Base-by-base conservation (phyloP, 2,113 vertebrate species). In the Catagonus wagneri region DNA sequence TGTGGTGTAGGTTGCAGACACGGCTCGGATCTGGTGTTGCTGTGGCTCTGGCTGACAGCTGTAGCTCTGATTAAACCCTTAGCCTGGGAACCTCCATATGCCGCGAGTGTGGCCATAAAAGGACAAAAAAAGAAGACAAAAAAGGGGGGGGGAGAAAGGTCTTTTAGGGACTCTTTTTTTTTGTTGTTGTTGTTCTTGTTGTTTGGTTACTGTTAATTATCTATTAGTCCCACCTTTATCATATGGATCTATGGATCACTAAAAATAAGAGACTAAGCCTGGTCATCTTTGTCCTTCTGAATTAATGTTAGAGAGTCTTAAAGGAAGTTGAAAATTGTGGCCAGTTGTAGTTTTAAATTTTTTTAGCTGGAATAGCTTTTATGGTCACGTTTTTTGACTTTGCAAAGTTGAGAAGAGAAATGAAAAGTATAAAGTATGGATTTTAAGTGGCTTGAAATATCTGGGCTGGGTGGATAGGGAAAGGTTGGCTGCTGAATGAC, bases 141-240 rank as follows among this genome's bases (percentile, higher is more conserved):
- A n/a, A n/a, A n/a, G n/a, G n/a, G n/a, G n/a, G n/a, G n/a, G n/a
- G n/a, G n/a, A n/a, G 85, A 60, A 80, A 84, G 20, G 52, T 69
- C 29, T 79, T 58, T 58, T 71, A 65, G 63, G 54, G 44, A 75
- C 17, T 83, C 19, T 19, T 76, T 90, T 76, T 90, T n/a, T n/a
- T n/a, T n/a, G n/a, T n/a, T 44, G n/a, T n/a, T 44, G 27, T 90
- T 93, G 23, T 29, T 16, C 17, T 94, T 72, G 20, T 54, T 60
- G 32, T 93, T 90, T 81, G 39, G 9, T 93, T 81, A 75, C 66
- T 95, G 50, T 79, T 92, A 79, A 58, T 71, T 84, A 60, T 74
- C 65, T 76, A 3, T 85, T 66, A 69, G 54, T 61, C 69, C 8
- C 39, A 50, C 14, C 7, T 80, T 29, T 93, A 1, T 56, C n/a